phyloP scores from a whole-genome alignment of 2,113 vertebrate species.

The Sitta europaea region DNA sequence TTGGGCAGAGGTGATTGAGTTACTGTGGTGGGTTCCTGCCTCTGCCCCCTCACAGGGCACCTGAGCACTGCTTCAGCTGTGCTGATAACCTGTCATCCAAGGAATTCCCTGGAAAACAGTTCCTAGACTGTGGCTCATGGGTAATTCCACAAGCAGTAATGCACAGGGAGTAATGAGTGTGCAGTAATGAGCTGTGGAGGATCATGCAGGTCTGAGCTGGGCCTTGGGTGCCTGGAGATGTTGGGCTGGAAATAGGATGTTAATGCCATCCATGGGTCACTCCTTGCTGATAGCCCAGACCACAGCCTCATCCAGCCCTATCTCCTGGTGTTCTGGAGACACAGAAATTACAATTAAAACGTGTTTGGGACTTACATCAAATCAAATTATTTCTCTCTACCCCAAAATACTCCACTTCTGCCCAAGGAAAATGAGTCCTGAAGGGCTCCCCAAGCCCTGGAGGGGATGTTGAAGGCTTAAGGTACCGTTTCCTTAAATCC shows the following conservation, averaged over 20 bases:
- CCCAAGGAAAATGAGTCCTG: not conserved
- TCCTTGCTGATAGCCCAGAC: not conserved
- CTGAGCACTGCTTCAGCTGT: not conserved
- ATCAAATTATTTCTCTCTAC: not conserved
- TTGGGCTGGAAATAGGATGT: not conserved
- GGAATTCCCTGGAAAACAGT: constrained; percentile 3
- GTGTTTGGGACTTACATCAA: fast-evolving
- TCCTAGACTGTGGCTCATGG: not conserved
- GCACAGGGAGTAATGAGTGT: not conserved
- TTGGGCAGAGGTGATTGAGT: not conserved
- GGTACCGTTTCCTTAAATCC: fast-evolving
- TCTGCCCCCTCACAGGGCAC: not conserved
- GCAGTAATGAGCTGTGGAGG: not conserved
- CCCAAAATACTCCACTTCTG: not conserved
- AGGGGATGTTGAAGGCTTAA: not conserved
- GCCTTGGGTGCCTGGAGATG: not conserved
- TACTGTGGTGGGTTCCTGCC: not conserved
- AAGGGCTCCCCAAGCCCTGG: not conserved
- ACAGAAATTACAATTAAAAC: not conserved
- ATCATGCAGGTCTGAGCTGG: not conserved
- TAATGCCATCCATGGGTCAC: not conserved
- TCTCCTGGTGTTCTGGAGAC: not conserved
- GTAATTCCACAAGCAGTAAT: not conserved
- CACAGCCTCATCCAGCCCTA: not conserved
- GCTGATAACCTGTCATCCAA: not conserved